Base-by-base conservation (phyloP, 2,888 invertebrate species). In the Leptothorax acervorum region DNA sequence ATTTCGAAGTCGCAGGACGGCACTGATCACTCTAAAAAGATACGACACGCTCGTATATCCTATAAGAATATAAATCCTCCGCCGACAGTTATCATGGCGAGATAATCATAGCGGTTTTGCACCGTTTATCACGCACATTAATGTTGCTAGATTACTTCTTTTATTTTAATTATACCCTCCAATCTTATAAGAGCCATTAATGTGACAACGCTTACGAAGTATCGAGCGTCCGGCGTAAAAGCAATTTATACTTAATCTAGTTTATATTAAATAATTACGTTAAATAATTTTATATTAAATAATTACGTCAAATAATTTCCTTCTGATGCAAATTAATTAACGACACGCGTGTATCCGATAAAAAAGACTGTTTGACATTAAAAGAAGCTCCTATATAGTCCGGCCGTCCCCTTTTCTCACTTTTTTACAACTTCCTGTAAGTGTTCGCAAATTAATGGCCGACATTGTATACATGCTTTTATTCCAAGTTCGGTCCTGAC, bases 11-110 rank as follows among this genome's bases (percentile, higher is more conserved):
- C 39, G 23, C 35, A 15, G 55, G 42, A 68, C n/a, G 28, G 55
- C 55, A 68, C 9, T 31, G 9, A 68, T 65, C 11, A 8, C 42
- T 57, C 23, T 31, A 12, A 48, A 31, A 45, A 51, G 42, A 70
- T 18, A 18, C n/a, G 15, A 42, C 8, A 23, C 15, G 4, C 31
- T 78, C n/a, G 12, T 78, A 23, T 55, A 78, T 68, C 28, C 53
- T 78, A 68, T 23, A 78, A 8, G 5, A 78, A 78, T 57, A 35
- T 18, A 57, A 70, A 45, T 68, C 3, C 15, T 66, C 31, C 68
- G 42, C 42, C 45, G 28, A 42, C 3, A 74, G 31, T 62, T 35
- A 45, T 48, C 9, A 15, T 3, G 60, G 48, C 35, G 23, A 45
- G 15, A 51, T 51, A 51, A 35, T 75, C 35, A 48, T 35, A 39